phyloP scores from a whole-genome alignment of 2,797 vertebrate genomes.

The Falco biarmicus region DNA sequence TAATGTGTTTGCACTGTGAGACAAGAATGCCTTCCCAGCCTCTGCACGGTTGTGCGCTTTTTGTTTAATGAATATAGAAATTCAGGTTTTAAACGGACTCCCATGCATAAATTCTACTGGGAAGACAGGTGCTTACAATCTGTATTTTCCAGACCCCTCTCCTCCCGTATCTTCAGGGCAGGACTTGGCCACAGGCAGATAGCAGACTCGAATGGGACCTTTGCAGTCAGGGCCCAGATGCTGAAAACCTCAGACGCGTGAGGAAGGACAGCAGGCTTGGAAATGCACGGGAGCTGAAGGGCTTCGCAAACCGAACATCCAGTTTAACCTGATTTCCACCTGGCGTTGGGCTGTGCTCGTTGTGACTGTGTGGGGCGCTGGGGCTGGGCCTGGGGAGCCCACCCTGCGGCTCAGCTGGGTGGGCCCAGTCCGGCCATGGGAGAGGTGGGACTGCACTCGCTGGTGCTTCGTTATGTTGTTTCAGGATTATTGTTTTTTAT shows the following conservation, averaged over 20 bases:
- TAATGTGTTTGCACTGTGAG: background rate
- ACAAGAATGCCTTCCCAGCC: background rate
- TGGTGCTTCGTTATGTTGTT: background rate
- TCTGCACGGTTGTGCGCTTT: fast-evolving
- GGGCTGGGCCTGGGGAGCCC: background rate
- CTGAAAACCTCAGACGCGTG: background rate
- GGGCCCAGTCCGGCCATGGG: background rate
- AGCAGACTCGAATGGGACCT: background rate
- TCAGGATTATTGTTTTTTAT: background rate
- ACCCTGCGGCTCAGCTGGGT: background rate
- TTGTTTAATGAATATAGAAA: background rate
- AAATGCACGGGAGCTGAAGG: background rate
- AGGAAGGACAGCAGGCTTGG: background rate
- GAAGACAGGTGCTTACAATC: background rate
- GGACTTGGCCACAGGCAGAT: background rate
- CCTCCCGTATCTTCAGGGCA: background rate
- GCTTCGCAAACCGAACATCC: background rate
- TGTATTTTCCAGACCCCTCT: background rate
- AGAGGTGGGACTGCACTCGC: background rate
- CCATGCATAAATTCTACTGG: background rate
- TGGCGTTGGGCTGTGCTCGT: background rate
- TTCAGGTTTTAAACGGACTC: background rate
- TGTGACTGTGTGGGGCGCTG: background rate
- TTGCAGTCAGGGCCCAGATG: background rate
- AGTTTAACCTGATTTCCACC: background rate